phyloP scores from a whole-genome alignment of 2,113 vertebrate species.

The Edolisoma coerulescens region DNA sequence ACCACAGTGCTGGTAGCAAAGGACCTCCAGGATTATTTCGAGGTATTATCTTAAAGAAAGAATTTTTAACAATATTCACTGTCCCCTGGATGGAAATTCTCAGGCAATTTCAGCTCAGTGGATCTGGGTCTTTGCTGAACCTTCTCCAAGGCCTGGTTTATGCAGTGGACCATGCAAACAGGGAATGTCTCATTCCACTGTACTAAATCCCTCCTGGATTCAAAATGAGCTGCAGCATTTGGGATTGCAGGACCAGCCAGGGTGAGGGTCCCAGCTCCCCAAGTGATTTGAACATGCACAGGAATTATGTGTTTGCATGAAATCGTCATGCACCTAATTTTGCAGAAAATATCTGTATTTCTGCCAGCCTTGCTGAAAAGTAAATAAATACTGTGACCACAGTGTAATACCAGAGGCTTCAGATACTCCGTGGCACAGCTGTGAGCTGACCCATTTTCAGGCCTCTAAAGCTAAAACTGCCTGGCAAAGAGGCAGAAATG shows the following conservation, averaged over 20 bases:
- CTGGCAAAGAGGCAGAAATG: background rate
- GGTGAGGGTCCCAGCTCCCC: background rate
- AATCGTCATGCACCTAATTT: background rate
- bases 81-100: background rate
- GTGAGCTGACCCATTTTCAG: conserved; percentile 36
- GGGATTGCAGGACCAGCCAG: background rate
- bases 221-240: background rate
- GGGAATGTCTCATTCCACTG: background rate
- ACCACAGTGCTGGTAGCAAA: background rate
- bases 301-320: background rate
- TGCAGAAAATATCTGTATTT: background rate
- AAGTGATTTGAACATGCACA: accelerated
- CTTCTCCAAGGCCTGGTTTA: background rate
- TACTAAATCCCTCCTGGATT: background rate
- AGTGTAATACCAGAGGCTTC: background rate
- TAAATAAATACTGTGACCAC: background rate
- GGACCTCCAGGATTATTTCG: background rate
- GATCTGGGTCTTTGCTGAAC: background rate
- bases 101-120: background rate
- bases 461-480: background rate
- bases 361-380: background rate
- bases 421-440: background rate
- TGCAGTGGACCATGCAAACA: background rate
- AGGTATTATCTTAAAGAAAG: background rate
- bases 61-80: background rate